Conservation (phyloP, 2,113 vertebrate species). For the Bubo scandiacus region DNA sequence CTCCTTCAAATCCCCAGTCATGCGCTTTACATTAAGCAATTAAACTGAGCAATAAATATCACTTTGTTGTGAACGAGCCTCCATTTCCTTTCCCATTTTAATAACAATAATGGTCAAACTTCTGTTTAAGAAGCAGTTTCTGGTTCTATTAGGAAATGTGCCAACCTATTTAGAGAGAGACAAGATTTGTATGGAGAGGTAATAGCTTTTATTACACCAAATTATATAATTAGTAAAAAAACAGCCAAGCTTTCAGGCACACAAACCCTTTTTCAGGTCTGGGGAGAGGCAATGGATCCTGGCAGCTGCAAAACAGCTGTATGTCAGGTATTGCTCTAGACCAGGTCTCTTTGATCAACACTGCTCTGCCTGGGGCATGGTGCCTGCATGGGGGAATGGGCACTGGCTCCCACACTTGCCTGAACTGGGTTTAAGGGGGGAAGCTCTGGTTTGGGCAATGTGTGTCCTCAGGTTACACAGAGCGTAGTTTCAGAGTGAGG, state of each 20-base stretch:
- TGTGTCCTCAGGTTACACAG: neutral
- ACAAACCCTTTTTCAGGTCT: neutral
- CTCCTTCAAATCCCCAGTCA: neutral
- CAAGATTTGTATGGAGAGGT: constrained; percentile 32
- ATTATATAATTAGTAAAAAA: constrained; percentile 48
- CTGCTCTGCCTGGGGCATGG: neutral
- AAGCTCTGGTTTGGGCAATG: neutral
- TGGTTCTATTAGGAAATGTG: constrained; percentile 26
- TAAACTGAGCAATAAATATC: constrained; percentile 41
- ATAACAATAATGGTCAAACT: constrained; percentile 20
- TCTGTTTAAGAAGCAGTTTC: constrained; percentile 46
- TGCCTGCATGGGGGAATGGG: fast-evolving
- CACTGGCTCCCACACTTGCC: neutral
- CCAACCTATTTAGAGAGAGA: constrained; percentile 25
- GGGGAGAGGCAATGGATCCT: neutral
- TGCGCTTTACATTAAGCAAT: constrained; percentile 29
- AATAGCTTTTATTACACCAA: constrained; percentile 53
- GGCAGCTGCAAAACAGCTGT: neutral
- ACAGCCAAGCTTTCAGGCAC: neutral
- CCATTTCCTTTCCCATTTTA: constrained; percentile 39
- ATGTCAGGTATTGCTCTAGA: neutral
- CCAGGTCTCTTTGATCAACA: neutral
- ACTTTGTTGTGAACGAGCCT: constrained; percentile 27
- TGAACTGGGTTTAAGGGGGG: neutral
- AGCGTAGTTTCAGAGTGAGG: neutral